These are phyloP conservation scores for Xiphias gladius DNA, from an alignment of 2,113 vertebrate species.

Conservation along the genomic window DNA sequence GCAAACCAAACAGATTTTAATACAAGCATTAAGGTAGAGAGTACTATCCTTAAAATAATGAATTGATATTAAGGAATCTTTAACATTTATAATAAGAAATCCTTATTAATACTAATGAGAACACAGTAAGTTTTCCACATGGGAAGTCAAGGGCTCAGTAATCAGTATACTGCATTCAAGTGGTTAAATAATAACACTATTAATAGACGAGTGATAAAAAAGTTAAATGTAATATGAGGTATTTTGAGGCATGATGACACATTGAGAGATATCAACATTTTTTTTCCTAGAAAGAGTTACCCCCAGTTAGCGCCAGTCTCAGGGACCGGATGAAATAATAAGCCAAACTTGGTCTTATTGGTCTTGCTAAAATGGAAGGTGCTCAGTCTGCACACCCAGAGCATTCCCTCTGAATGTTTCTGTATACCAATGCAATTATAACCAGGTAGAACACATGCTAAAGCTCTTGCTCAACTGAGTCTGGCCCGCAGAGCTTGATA, in stretches of 20 bases:
- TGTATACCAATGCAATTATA: conserved; percentile 6
- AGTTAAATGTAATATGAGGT: background rate
- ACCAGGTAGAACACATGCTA: conserved; percentile 42
- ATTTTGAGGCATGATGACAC: background rate
- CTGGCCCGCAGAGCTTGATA: conserved; percentile 59
- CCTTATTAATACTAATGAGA: background rate
- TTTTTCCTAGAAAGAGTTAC: background rate
- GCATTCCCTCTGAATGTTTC: conserved; percentile 30
- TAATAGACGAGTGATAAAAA: background rate
- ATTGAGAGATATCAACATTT: background rate
- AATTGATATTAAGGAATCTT: background rate
- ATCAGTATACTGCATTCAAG: background rate
- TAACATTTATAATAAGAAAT: background rate
- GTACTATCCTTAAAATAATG: background rate
- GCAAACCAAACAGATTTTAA: background rate
- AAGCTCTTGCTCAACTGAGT: conserved; percentile 40
- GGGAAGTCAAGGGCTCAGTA: background rate
- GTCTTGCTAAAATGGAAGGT: background rate
- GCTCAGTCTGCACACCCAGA: background rate
- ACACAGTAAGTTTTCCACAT: background rate
- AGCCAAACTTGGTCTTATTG: background rate
- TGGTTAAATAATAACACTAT: background rate
- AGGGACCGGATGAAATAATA: background rate
- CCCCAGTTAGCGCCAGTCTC: background rate
- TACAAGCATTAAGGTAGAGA: background rate